Percentiles rank a stretch among this genome's conserved stretches.
Conservation (phyloP, 2,888 invertebrate genomes). For the Andrena bicolor region DNA sequence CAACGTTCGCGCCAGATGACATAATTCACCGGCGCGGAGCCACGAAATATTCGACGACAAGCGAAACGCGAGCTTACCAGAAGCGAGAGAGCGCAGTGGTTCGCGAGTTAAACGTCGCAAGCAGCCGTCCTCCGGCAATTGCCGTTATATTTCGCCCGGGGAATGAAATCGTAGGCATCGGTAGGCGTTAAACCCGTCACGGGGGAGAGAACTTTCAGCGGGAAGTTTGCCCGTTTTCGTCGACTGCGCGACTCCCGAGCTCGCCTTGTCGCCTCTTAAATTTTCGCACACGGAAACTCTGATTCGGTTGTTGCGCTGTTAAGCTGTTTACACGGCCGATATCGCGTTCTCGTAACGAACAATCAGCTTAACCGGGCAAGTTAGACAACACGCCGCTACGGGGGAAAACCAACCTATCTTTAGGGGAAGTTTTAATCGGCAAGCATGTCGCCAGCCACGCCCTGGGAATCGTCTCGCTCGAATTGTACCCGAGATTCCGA, state of each 20-base stretch:
- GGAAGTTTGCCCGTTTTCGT: conserved; percentile 57
- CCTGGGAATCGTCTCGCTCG: conserved; percentile 17
- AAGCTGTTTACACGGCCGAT: conserved; percentile 65
- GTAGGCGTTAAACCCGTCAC: neutral
- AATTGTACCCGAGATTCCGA: neutral
- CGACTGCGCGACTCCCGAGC: conserved; percentile 14
- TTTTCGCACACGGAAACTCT: conserved; percentile 55
- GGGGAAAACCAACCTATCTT: conserved; percentile 25
- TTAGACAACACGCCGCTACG: conserved; percentile 54
- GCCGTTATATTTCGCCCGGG: conserved; percentile 20
- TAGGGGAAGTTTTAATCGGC: conserved; percentile 67
- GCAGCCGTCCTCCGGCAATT: conserved; percentile 5
- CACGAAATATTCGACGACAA: conserved; percentile 15
- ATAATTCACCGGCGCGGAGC: conserved; percentile 6
- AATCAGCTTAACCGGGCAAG: conserved; percentile 57
- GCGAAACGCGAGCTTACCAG: conserved; percentile 1
- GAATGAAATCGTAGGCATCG: conserved; percentile 5
- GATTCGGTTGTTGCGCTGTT: conserved; percentile 63
- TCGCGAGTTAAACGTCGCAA: conserved; percentile 17
- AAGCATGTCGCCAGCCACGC: neutral
- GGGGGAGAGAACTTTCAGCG: conserved; percentile 36
- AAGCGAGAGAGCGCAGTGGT: neutral
- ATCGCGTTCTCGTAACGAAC: conserved; percentile 57
- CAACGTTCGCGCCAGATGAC: neutral
- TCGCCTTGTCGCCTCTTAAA: conserved; percentile 28